phyloP scores from a whole-genome alignment of 2,888 invertebrate species.

The Spilosoma lubricipeda region DNA sequence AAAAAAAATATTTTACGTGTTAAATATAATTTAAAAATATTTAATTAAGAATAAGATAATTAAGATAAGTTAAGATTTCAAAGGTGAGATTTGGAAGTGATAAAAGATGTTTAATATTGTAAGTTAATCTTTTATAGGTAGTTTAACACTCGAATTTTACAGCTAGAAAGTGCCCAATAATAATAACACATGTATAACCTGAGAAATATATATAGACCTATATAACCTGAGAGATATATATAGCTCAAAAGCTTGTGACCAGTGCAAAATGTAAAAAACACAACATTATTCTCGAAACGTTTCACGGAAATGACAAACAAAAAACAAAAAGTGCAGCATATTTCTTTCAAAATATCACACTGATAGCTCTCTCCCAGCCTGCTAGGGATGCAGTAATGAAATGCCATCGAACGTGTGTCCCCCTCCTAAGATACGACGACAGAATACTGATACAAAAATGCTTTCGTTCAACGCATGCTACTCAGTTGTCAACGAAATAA shows the following conservation, averaged over 20 bases:
- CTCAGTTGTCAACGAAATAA: slow-evolving; percentile 51
- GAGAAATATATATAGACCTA: no score
- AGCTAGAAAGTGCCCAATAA: no score
- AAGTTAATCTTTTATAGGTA: no score
- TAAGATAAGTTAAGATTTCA: no score
- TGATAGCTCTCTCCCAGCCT: slow-evolving; percentile 43
- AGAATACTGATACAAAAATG: slow-evolving; percentile 77
- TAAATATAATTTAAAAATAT: no score
- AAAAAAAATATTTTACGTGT: no score
- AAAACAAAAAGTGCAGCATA: slow-evolving; percentile 49
- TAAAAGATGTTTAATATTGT: no score
- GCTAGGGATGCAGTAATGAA: slow-evolving; percentile 76
- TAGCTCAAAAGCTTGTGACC: background rate
- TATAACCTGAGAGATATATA: no score
- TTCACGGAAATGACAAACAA: slow-evolving; percentile 43
- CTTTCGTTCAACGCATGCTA: slow-evolving; percentile 41
- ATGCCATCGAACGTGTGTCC: slow-evolving; percentile 67
- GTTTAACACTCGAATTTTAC: background rate
- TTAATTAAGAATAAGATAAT: no score
- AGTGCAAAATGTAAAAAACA: slow-evolving; percentile 11
- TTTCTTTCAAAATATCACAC: slow-evolving; percentile 44
- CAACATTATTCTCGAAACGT: slow-evolving; percentile 41
- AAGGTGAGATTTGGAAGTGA: no score
- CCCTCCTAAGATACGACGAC: slow-evolving; percentile 63
- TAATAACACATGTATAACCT: no score